These are phyloP conservation scores for Alsophila aescularia DNA, from an alignment of 2,888 invertebrate species.

Conservation along the genomic window DNA sequence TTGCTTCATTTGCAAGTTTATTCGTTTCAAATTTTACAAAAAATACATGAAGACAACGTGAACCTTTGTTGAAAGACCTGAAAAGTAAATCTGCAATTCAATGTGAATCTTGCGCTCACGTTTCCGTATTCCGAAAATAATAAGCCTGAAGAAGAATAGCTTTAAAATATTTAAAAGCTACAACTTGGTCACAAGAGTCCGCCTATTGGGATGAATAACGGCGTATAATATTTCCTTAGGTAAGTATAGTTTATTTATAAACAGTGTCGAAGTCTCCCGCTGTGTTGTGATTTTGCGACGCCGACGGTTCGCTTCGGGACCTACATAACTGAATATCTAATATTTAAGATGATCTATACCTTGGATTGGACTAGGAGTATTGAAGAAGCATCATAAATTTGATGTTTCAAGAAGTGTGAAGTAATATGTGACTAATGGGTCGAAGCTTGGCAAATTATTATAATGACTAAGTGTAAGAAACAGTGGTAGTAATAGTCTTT, in stretches of 20 bases:
- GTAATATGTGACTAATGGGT: no score
- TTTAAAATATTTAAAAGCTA: neutral
- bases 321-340: neutral
- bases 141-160: no score
- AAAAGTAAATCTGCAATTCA: no score
- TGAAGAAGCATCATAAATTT: no score
- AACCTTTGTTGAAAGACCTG: constrained; percentile 2
- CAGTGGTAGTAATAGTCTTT: no score
- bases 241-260: constrained; percentile 58
- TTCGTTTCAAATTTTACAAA: constrained; percentile 3
- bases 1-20: neutral
- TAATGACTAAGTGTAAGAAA: no score
- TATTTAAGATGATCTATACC: no score
- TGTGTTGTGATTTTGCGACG: constrained; percentile 63
- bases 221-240: constrained; percentile 48
- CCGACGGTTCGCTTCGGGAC: neutral
- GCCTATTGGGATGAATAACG: constrained; percentile 56
- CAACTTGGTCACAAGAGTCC: constrained; percentile 11
- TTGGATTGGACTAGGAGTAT: no score
- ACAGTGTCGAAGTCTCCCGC: constrained; percentile 65
- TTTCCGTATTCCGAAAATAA: neutral
- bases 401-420: no score
- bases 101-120: neutral
- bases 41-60: neutral
- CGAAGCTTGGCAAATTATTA: no score